These are phyloP conservation scores for Arge pagana DNA, from an alignment of 2,888 invertebrate genomes.

Conservation along the genomic window DNA sequence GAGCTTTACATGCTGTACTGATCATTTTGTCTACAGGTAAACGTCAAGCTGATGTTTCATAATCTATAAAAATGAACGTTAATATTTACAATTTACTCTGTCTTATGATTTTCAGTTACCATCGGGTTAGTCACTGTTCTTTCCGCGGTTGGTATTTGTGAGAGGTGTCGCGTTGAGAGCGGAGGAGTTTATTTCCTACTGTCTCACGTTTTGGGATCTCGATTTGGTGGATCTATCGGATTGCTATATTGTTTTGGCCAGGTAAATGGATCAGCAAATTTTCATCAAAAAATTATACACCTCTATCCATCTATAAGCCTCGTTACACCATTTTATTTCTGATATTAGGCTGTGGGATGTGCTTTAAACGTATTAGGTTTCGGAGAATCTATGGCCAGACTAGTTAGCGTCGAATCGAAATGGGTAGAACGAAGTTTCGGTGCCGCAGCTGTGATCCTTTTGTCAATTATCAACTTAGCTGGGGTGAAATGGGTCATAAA, in stretches of 20 bases:
- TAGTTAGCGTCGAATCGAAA: conserved; percentile 73
- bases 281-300: too few relatives aligned
- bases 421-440: conserved; percentile 90
- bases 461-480: conserved; percentile 91
- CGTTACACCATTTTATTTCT: conserved; percentile 16
- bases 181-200: conserved; percentile 97
- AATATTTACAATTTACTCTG: too few relatives aligned
- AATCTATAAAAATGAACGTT: conserved; percentile 9
- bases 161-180: conserved; percentile 91
- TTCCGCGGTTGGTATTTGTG: conserved; percentile 96
- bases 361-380: conserved; percentile 95
- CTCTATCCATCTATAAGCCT: too few relatives aligned
- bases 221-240: conserved; percentile 91
- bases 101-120: conserved; percentile 67
- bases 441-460: conserved; percentile 80
- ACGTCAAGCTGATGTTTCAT: conserved; percentile 5
- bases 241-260: conserved; percentile 96
- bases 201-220: conserved; percentile 90
- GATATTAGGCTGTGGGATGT: conserved; percentile 87
- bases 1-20: conserved; percentile 77
- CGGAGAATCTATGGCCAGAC: conserved; percentile 91
- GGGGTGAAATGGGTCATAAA: conserved; percentile 99
- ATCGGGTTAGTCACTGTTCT: conserved; percentile 90
- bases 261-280: conserved; percentile 65
- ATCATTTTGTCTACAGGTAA: conserved; percentile 81